These are phyloP conservation scores for Drosophila percnosoma DNA, from an alignment of 2,888 invertebrate species.

Conservation along the genomic window DNA sequence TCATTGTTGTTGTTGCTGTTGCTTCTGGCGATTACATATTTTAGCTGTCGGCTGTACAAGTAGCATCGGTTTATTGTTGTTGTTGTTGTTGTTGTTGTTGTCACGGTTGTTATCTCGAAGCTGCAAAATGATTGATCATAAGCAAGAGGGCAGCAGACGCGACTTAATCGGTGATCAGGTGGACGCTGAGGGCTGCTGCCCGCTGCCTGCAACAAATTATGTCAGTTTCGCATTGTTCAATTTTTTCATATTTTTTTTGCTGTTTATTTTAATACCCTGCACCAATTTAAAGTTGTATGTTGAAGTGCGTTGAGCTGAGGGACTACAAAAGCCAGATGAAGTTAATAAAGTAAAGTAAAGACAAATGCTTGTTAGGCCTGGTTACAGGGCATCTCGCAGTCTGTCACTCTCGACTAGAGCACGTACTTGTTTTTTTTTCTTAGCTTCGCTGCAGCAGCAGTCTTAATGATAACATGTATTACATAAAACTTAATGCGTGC, in stretches of 20 bases:
- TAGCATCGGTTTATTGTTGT: slow-evolving; percentile 50
- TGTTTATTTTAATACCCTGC: slow-evolving; percentile 6
- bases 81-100: slow-evolving; percentile 59
- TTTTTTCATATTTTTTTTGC: slow-evolving; percentile 3
- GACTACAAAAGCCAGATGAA: not conserved
- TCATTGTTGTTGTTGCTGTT: slow-evolving; percentile 55
- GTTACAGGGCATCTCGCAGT: not conserved
- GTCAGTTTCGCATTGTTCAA: slow-evolving; percentile 27
- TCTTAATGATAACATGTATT: slow-evolving; percentile 65
- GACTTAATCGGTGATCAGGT: slow-evolving; percentile 56
- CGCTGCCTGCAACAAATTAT: slow-evolving; percentile 30
- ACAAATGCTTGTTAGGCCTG: not conserved
- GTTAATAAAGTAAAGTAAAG: not conserved
- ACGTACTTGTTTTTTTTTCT: not conserved
- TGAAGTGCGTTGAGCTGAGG: not conserved
- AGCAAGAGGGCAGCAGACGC: slow-evolving; percentile 47
- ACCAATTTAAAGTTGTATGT: not conserved
- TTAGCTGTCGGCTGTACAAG: slow-evolving; percentile 70
- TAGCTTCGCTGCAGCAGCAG: slow-evolving; percentile 2
- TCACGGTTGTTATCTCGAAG: slow-evolving; percentile 65
- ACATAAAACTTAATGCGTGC: slow-evolving; percentile 67
- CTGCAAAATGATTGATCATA: slow-evolving; percentile 75
- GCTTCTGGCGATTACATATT: slow-evolving; percentile 67
- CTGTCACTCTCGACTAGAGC: not conserved
- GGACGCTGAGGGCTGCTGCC: slow-evolving; percentile 35